Evolutionary conservation across 1,140 invertebrate species (phyloP).

Genomic region (Bombyx mandarina): DNA sequence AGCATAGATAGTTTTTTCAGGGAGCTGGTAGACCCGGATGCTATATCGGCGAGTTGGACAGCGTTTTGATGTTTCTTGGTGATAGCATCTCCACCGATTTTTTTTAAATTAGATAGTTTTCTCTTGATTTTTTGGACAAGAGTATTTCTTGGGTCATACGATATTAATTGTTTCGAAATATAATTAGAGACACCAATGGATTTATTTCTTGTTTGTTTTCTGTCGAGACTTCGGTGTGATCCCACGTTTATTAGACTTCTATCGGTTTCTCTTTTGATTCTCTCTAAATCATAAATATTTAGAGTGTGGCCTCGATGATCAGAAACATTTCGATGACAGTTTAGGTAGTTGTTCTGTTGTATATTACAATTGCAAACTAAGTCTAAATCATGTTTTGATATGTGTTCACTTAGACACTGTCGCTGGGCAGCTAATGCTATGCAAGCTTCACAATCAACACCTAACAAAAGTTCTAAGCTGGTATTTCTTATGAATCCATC

Average conservation of each 20-base stretch:
- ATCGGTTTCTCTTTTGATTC: conserved; percentile 50
- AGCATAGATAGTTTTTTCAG: conserved; percentile 59
- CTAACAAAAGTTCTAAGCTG: conserved; percentile 64
- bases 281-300: conserved; percentile 58
- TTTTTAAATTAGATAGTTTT: conserved; percentile 66
- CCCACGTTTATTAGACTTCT: conserved; percentile 39
- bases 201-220: conserved; percentile 64
- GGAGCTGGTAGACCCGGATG: conserved; percentile 49
- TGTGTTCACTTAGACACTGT: conserved; percentile 48
- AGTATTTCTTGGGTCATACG: conserved; percentile 59
- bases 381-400: conserved; percentile 55
- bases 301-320: conserved; percentile 52
- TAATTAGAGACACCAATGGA: conserved; percentile 61
- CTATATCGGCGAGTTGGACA: conserved; percentile 60
- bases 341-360: conserved; percentile 55
- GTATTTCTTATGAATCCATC: conserved; percentile 66
- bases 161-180: conserved; percentile 63
- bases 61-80: conserved; percentile 60
- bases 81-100: conserved; percentile 59
- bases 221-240: conserved; percentile 64
- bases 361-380: conserved; percentile 65
- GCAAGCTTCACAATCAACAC: conserved; percentile 66
- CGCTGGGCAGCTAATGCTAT: conserved; percentile 48
- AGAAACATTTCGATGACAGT: conserved; percentile 38
- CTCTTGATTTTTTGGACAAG: conserved; percentile 68